Percentiles rank a stretch among this genome's conserved stretches.
Evolutionary conservation across 2,888 invertebrate species (phyloP).

Genomic region (Holacanthella duospinosa): DNA sequence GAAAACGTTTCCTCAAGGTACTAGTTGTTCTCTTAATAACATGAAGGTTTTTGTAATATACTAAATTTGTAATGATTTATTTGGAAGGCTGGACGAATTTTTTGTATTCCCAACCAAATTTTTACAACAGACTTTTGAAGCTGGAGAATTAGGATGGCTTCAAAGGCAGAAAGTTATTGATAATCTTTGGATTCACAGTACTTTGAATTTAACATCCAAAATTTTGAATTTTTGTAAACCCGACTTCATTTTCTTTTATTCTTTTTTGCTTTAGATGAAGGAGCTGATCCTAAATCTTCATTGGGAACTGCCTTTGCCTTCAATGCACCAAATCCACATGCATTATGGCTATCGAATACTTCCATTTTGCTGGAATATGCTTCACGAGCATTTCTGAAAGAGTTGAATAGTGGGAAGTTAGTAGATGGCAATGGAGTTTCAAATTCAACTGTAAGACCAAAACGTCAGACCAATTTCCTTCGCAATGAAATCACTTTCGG

Average conservation of each 20-base stretch:
- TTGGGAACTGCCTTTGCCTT: slow-evolving; percentile 80
- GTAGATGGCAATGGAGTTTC: slow-evolving; percentile 43
- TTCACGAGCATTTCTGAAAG: slow-evolving; percentile 72
- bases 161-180: slow-evolving; percentile 68
- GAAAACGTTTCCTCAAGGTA: no score
- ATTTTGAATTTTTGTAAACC: background rate
- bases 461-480: slow-evolving; percentile 18
- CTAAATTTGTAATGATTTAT: no score
- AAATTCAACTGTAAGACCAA: background rate
- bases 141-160: slow-evolving; percentile 65
- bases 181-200: slow-evolving; percentile 64
- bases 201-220: slow-evolving; percentile 39
- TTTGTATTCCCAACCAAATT: slow-evolving; percentile 43
- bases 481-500: background rate
- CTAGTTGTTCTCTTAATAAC: no score
- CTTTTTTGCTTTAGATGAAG: slow-evolving; percentile 51
- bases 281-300: slow-evolving; percentile 74
- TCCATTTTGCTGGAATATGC: slow-evolving; percentile 77
- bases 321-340: slow-evolving; percentile 76
- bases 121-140: slow-evolving; percentile 61
- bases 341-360: slow-evolving; percentile 69
- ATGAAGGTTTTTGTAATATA: no score
- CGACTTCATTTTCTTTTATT: slow-evolving; percentile 13
- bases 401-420: no score
- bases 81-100: no score